These are phyloP conservation scores for Neopipo cinnamomea DNA, from an alignment of 2,113 vertebrate genomes.

Conservation along the genomic window DNA sequence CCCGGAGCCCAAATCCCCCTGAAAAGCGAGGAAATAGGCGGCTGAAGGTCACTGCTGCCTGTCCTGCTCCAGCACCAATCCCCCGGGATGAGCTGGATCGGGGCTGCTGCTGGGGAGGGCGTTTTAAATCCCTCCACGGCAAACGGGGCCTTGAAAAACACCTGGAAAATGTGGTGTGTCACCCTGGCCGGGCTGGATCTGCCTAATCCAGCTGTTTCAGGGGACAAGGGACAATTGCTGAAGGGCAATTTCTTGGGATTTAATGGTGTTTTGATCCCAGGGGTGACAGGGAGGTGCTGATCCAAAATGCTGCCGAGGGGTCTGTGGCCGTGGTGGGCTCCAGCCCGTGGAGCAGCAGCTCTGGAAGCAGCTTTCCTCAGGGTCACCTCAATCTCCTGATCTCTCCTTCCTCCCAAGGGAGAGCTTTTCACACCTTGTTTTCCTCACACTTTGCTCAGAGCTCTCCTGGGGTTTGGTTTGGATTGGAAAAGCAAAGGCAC, in stretches of 20 bases:
- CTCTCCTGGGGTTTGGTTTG: not conserved
- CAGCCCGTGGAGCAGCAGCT: not conserved
- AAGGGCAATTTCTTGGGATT: not conserved
- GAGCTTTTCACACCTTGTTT: not conserved
- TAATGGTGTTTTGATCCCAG: not conserved
- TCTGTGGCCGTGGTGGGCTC: not conserved
- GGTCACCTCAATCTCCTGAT: not conserved
- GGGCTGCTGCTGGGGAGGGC: not conserved
- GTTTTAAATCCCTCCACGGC: not conserved
- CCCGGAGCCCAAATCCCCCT: conserved; percentile 26
- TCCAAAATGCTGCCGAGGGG: fast-evolving
- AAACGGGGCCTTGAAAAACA: not conserved
- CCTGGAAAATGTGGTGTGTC: fast-evolving
- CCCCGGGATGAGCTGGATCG: not conserved
- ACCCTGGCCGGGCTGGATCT: not conserved
- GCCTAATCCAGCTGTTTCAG: not conserved
- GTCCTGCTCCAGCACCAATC: not conserved
- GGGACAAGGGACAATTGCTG: not conserved
- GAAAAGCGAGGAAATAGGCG: not conserved
- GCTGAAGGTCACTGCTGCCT: conserved; percentile 47
- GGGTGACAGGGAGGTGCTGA: not conserved
- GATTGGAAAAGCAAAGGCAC: not conserved
- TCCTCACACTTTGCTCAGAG: not conserved
- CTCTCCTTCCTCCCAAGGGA: not conserved
- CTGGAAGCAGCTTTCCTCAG: not conserved